These are phyloP conservation scores for Nanger granti DNA, from an alignment of 2,113 vertebrate species.

Conservation along the genomic window DNA sequence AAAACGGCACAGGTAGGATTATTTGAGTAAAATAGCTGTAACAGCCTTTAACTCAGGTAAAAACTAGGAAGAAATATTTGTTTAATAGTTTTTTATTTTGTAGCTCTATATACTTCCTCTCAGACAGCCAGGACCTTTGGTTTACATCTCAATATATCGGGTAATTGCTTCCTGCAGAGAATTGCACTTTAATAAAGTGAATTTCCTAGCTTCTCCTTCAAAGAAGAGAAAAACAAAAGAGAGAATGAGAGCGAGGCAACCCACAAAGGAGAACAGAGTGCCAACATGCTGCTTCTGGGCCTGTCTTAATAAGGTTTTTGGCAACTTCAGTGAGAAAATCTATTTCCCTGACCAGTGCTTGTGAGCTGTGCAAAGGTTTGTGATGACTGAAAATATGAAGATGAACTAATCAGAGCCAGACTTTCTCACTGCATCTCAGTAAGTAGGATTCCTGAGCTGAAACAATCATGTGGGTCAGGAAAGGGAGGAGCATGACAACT, in stretches of 20 bases:
- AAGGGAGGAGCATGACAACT: background rate
- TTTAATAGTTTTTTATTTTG: background rate
- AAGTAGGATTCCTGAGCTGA: background rate
- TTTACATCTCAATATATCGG: background rate
- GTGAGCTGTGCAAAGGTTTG: background rate
- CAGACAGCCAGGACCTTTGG: background rate
- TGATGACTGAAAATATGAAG: background rate
- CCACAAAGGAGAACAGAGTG: background rate
- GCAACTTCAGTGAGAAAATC: constrained; percentile 32
- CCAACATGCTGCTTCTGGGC: constrained; percentile 8
- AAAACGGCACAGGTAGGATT: background rate
- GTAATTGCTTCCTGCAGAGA: constrained; percentile 42
- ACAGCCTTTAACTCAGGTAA: background rate
- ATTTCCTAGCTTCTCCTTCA: constrained; percentile 30
- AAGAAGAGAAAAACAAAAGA: background rate
- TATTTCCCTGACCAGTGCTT: constrained; percentile 30
- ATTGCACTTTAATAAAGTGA: constrained; percentile 37
- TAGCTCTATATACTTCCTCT: background rate
- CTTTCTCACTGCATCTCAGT: background rate
- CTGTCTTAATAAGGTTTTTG: constrained; percentile 32
- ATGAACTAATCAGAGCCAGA: constrained; percentile 8
- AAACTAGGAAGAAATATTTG: background rate
- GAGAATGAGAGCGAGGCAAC: background rate
- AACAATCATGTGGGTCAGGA: background rate
- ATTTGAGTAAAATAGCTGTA: constrained; percentile 26